Evolutionary conservation across 1,140 invertebrate genomes (phyloP).

Genomic region (Prorops nasuta): DNA sequence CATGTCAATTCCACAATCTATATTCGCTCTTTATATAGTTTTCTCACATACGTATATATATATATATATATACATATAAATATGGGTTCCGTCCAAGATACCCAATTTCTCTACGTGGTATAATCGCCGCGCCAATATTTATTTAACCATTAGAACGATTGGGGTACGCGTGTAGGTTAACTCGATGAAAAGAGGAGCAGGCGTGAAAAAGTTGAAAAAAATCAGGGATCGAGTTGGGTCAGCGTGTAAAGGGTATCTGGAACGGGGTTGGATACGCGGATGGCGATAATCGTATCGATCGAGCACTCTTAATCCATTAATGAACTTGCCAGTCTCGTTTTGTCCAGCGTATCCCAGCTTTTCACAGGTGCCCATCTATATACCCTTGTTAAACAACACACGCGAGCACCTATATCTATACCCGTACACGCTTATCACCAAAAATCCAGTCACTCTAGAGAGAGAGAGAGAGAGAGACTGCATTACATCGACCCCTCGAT

Average conservation of each 20-base stretch:
- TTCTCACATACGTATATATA: background rate
- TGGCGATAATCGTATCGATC: conserved; percentile 41
- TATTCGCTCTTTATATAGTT: no score
- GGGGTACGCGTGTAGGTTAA: no score
- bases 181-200: no score
- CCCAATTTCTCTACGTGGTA: no score
- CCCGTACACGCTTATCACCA: conserved; percentile 14
- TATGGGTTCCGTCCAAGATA: no score
- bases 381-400: conserved; percentile 18
- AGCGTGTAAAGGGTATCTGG: no score
- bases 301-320: conserved; percentile 45
- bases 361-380: conserved; percentile 25
- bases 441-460: conserved; percentile 8
- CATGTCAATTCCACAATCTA: conserved; percentile 30
- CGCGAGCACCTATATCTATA: background rate
- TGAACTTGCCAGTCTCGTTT: conserved; percentile 41
- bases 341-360: conserved; percentile 28
- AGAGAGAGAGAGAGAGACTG: no score
- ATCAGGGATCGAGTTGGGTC: no score
- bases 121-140: no score
- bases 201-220: no score
- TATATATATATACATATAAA: no score
- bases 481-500: background rate
- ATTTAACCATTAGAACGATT: no score
- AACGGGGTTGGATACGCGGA: conserved; percentile 27